Percentiles rank a stretch among this genome's conserved stretches.
phyloP scores from a whole-genome alignment of 2,113 vertebrate genomes.

The Tamias sibiricus region DNA sequence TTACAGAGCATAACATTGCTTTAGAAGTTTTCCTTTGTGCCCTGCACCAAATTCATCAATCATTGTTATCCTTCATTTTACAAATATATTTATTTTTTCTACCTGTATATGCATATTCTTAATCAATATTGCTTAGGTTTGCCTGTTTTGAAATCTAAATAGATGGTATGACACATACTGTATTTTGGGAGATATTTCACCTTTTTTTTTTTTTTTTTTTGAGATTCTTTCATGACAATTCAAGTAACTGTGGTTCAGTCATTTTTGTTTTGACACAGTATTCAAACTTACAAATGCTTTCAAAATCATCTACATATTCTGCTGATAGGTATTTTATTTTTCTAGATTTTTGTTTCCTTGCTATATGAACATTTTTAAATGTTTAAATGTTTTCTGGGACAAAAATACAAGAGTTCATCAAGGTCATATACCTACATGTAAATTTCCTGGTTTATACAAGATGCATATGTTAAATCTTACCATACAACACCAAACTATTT shows the following conservation, averaged over 20 bases:
- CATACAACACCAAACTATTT: not conserved
- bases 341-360: not conserved
- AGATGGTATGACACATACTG: not conserved
- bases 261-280: not conserved
- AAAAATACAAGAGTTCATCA: not conserved
- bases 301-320: not conserved
- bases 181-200: not conserved
- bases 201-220: not conserved
- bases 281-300: not conserved
- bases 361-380: not conserved
- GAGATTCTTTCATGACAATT: not conserved
- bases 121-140: not conserved
- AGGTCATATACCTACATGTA: not conserved
- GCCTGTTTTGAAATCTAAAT: not conserved
- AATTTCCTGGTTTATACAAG: not conserved
- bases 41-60: not conserved
- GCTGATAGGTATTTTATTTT: not conserved
- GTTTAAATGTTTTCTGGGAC: not conserved
- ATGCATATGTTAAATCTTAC: not conserved
- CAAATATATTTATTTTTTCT: not conserved
- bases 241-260: not conserved
- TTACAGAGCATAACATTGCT: not conserved
- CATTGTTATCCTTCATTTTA: not conserved
- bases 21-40: not conserved
- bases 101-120: not conserved